Evolutionary conservation across 2,888 invertebrate genomes (phyloP).

Genomic region (Agrypnus murinus): DNA sequence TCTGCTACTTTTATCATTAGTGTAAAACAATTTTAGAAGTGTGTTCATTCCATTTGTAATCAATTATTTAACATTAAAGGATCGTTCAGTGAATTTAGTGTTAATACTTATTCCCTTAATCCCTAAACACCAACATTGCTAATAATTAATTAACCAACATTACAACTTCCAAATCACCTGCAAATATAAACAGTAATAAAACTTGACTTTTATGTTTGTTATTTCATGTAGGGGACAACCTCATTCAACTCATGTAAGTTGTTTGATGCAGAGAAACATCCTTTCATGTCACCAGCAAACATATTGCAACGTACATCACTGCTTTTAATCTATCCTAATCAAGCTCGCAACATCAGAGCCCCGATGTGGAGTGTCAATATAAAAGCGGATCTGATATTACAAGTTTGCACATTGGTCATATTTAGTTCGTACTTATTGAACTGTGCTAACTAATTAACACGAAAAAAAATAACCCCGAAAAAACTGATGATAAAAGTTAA

Average conservation of each 20-base stretch:
- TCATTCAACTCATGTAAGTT: constrained; percentile 34
- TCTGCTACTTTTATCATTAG: too few species aligned
- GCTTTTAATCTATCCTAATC: constrained; percentile 50
- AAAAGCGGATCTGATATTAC: constrained; percentile 27
- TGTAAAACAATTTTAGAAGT: too few species aligned
- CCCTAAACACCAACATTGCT: background rate
- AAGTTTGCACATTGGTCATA: constrained; percentile 2
- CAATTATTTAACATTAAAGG: too few species aligned
- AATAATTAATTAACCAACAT: background rate
- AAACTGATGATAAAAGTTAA: background rate
- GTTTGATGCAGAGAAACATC: constrained; percentile 40
- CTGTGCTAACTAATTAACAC: background rate
- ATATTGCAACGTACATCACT: constrained; percentile 34
- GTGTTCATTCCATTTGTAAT: too few species aligned
- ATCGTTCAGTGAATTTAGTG: too few species aligned
- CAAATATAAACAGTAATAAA: background rate
- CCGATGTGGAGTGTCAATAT: constrained; percentile 35
- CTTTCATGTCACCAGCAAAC: constrained; percentile 46
- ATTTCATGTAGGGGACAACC: constrained; percentile 33
- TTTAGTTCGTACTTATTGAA: constrained; percentile 8
- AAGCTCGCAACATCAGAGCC: constrained; percentile 34
- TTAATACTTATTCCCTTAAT: too few species aligned
- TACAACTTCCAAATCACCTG: background rate
- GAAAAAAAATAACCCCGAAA: background rate
- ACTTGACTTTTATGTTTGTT: constrained; percentile 25